A percentile compares a stretch with the other conserved stretches of the same genome.
phyloP scores from a whole-genome alignment of 2,888 invertebrate genomes.

The Elegia similella region DNA sequence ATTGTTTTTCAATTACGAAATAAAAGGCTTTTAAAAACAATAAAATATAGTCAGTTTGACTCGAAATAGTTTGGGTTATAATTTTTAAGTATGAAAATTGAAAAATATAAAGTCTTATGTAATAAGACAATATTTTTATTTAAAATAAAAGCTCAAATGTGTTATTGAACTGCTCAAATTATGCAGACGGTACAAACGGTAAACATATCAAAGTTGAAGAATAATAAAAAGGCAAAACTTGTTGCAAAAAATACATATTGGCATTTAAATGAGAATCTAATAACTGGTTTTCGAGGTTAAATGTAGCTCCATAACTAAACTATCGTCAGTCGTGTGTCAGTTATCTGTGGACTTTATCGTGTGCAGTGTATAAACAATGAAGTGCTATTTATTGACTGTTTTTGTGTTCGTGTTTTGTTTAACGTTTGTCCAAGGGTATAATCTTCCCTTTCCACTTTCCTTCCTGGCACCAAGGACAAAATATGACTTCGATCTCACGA shows the following conservation, averaged over 20 bases:
- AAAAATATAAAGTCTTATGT: no score
- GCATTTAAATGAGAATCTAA: conserved; percentile 1
- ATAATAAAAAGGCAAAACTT: conserved; percentile 4
- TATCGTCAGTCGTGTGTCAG: conserved; percentile 8
- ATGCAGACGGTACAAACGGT: not conserved
- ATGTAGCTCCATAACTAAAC: not conserved
- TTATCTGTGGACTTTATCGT: not conserved
- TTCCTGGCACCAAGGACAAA: not conserved
- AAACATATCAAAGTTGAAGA: not conserved
- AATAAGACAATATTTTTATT: no score
- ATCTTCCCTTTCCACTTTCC: not conserved
- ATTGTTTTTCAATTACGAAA: no score
- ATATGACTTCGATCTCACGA: not conserved
- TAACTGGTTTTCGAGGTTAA: conserved; percentile 17
- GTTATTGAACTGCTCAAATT: no score
- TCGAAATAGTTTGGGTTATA: no score
- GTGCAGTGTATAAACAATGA: conserved; percentile 2
- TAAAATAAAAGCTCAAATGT: no score
- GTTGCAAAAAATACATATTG: not conserved
- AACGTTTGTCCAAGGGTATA: not conserved
- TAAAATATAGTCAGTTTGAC: no score
- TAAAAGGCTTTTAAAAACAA: no score
- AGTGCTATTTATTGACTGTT: not conserved
- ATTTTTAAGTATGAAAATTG: no score
- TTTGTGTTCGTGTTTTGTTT: not conserved